These are phyloP conservation scores for Pristionchus fissidentatus DNA, from an alignment of 2,888 invertebrate species.

Conservation along the genomic window DNA sequence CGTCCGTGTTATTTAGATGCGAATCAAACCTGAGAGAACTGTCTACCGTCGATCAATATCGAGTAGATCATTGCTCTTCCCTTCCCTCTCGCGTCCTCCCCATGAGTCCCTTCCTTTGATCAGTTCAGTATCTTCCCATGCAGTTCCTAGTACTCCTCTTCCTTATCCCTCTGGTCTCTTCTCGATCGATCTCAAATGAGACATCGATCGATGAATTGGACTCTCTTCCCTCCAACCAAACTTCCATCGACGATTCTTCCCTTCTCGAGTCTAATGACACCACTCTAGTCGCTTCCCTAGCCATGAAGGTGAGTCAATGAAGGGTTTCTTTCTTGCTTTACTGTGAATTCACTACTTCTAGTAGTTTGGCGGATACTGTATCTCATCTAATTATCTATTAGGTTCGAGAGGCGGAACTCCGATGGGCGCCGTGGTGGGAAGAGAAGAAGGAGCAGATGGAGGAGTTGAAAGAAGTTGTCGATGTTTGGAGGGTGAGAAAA, in stretches of 20 bases:
- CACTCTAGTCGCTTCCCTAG: too few relatives aligned
- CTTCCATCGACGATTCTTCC: neutral
- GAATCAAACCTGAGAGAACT: too few relatives aligned
- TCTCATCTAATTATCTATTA: neutral
- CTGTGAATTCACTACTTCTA: neutral
- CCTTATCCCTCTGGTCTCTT: slow-evolving; percentile 6
- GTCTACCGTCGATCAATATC: too few relatives aligned
- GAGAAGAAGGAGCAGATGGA: neutral
- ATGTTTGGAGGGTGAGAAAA: neutral
- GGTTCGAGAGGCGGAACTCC: neutral
- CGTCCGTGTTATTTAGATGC: too few relatives aligned
- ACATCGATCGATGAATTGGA: neutral
- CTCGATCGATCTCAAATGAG: slow-evolving; percentile 26
- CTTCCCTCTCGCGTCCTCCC: neutral
- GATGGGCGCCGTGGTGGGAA: slow-evolving; percentile 15
- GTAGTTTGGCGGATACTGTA: neutral
- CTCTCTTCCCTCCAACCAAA: slow-evolving; percentile 6
- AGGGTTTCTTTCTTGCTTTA: neutral
- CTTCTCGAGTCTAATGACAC: too few relatives aligned
- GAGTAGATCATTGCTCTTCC: neutral
- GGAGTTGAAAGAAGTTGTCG: neutral
- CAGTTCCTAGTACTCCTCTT: neutral
- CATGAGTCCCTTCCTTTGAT: neutral
- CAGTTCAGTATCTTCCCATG: neutral
- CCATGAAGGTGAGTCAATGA: too few relatives aligned